phyloP scores from a whole-genome alignment of 2,888 invertebrate genomes.

The Hirtodrosophila cameraria region DNA sequence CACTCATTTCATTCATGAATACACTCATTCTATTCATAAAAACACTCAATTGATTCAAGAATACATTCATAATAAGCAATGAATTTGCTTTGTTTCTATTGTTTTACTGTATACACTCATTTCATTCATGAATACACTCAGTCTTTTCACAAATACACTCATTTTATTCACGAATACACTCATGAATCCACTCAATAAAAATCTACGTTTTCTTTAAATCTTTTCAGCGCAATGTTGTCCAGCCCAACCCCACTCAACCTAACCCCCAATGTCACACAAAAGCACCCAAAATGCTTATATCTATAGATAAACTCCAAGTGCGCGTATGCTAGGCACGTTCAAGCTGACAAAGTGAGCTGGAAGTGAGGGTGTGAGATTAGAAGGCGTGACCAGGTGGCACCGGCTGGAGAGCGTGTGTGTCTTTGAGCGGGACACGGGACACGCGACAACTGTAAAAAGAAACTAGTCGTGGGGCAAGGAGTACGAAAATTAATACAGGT shows the following conservation, averaged over 20 bases:
- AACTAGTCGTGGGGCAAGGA: constrained; percentile 58
- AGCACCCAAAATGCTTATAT: constrained; percentile 59
- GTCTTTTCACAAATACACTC: constrained; percentile 1
- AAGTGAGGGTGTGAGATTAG: constrained; percentile 39
- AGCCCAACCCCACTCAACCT: constrained; percentile 46
- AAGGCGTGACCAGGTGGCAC: constrained; percentile 37
- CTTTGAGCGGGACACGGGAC: constrained; percentile 37
- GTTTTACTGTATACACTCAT: background rate
- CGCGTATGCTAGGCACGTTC: constrained; percentile 44
- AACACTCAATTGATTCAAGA: too few relatives aligned
- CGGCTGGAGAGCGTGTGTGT: constrained; percentile 25
- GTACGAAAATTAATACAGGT: constrained; percentile 57
- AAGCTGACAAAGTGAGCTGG: constrained; percentile 37
- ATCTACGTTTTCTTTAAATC: background rate
- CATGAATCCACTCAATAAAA: constrained; percentile 13
- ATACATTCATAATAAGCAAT: too few relatives aligned
- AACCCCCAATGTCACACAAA: constrained; percentile 53
- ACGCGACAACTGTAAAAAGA: constrained; percentile 11
- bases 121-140: background rate
- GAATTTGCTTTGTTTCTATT: too few relatives aligned
- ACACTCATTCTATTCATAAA: too few relatives aligned
- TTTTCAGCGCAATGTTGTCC: constrained; percentile 61
- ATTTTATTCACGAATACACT: constrained; percentile 9
- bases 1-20: too few relatives aligned
- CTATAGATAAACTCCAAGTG: constrained; percentile 56